Evolutionary conservation across 2,797 vertebrate genomes (phyloP).

Genomic region (Acanthornis magna): DNA sequence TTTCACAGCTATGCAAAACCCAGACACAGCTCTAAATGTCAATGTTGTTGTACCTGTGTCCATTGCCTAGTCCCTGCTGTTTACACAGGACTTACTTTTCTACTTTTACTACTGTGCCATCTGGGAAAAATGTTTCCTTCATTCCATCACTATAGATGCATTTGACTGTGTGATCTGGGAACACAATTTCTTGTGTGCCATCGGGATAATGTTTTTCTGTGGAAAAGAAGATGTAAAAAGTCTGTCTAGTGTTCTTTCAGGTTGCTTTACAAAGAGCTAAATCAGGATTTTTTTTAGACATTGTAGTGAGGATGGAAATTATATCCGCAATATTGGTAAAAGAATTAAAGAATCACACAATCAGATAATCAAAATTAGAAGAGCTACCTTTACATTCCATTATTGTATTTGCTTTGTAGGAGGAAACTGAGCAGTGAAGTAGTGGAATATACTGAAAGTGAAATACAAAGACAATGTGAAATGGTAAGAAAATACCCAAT

Average conservation of each 20-base stretch:
- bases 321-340: neutral
- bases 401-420: neutral
- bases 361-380: neutral
- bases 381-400: neutral
- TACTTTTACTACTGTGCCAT: slow-evolving; percentile 75
- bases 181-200: slow-evolving; percentile 77
- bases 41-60: neutral
- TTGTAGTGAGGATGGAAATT: neutral
- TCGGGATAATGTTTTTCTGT: slow-evolving; percentile 78
- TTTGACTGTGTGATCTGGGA: slow-evolving; percentile 78
- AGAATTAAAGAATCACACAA: neutral
- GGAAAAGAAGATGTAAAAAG: neutral
- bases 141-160: slow-evolving; percentile 47
- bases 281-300: neutral
- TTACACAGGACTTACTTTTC: slow-evolving; percentile 66
- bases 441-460: neutral
- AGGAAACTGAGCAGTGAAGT: neutral
- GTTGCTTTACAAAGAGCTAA: neutral
- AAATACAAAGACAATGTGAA: neutral
- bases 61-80: neutral
- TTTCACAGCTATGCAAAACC: neutral
- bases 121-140: slow-evolving; percentile 78
- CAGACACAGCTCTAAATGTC: neutral
- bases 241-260: neutral
- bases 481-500: neutral